Evolutionary conservation across 1,140 invertebrate species (phyloP), one percentile per base, ranked within the genome.

Genomic region (Homalodisca vitripennis): DNA sequence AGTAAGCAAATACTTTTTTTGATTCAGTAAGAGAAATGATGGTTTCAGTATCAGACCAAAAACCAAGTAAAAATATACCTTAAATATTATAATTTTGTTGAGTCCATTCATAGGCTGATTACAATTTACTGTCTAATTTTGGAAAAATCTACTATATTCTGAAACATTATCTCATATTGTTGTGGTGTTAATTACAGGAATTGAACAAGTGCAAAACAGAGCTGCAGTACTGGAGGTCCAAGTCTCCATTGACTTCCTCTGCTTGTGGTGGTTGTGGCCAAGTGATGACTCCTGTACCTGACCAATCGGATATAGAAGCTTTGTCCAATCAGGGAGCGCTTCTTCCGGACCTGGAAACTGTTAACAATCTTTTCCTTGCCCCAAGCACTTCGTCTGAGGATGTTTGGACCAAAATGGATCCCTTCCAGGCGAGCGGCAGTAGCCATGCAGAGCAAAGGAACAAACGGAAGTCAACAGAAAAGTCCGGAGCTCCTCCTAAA

Each of bases 201-300:
- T 82, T 94, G 73, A 94, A 93, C 80, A 93, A 93, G 76, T 94
- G 92, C 79, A 93, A 94, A 80, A 94, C 91, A 31, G 92, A 94
- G 78, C 79, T 94, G 69, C 92, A 94, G 80, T 94, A 93, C 79
- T 93, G 91, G 91, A 86, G 92, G 48, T 93, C 91, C 22, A 92
- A 92, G 72, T 92, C 91, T 34, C 91, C 92, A 3, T 89, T 91
- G 64, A n/a, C n/a, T n/a, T 86, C 85, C 75, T 82, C 84, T 51
- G 79, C 84, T 51, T 84, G 83, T 73, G 78, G 78, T 22, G 78
- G 81, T 71, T 84, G 83, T 74, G 83, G 83, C 10, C 66, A 67
- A 27, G 47, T 47, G 17, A 22, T 48, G 6, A 29, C 30, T 2
- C 55, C 30, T 1, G n/a, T 70, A 22, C 53, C 70, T 20, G 32